Evolutionary conservation across 2,797 vertebrate species (phyloP).

Genomic region (Microtus agrestis): DNA sequence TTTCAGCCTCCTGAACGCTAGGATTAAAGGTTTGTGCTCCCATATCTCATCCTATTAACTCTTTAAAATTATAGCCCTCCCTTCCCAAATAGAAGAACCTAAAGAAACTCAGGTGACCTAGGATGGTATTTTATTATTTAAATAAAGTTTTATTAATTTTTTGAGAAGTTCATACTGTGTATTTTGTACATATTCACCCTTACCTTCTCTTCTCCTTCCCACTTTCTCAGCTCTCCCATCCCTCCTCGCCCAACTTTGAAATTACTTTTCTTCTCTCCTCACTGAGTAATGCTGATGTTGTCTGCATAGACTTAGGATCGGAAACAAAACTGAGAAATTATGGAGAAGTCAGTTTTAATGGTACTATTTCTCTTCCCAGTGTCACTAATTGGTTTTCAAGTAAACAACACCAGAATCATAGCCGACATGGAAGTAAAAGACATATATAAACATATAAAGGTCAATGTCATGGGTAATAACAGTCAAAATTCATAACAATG

Average conservation of each 20-base stretch:
- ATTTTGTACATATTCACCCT: background rate
- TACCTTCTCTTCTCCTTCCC: background rate
- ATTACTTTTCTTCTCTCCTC: background rate
- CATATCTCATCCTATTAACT: background rate
- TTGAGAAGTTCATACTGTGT: background rate
- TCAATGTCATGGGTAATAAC: background rate
- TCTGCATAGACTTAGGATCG: background rate
- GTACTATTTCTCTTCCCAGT: background rate
- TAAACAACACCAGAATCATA: background rate
- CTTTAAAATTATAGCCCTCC: slow-evolving; percentile 13
- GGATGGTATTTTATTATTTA: background rate
- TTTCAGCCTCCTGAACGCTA: background rate
- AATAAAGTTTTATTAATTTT: too few relatives aligned
- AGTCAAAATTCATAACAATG: background rate
- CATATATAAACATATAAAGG: background rate
- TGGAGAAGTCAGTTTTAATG: background rate
- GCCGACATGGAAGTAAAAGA: background rate
- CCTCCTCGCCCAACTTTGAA: background rate
- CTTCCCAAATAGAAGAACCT: background rate
- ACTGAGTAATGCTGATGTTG: background rate
- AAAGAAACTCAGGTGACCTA: background rate
- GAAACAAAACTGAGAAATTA: slow-evolving; percentile 21
- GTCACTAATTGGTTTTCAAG: background rate
- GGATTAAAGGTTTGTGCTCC: background rate
- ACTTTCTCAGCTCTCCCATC: background rate